Conservation (phyloP, 2,797 vertebrate species). For the Acanthurus leucopareius region DNA sequence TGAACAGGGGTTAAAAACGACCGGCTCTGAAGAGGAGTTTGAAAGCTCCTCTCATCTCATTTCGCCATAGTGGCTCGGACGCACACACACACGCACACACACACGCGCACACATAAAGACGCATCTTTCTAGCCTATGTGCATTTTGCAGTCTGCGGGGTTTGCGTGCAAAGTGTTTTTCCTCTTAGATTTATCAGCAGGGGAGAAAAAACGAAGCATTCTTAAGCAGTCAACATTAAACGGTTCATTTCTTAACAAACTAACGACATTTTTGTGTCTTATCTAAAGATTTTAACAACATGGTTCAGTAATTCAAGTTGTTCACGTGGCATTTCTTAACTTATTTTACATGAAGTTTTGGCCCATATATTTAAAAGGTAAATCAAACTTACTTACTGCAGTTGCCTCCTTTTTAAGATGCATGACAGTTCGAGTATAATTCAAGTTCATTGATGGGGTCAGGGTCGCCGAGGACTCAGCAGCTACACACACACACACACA, state of each 20-base stretch:
- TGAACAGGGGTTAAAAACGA: slow-evolving; percentile 69
- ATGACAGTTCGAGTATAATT: slow-evolving; percentile 10
- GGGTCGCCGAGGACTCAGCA: slow-evolving; percentile 47
- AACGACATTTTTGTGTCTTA: too few species aligned
- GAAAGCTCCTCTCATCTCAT: slow-evolving; percentile 70
- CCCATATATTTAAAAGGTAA: too few species aligned
- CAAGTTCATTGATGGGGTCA: slow-evolving; percentile 58
- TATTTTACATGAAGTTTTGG: too few species aligned
- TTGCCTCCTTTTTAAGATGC: too few species aligned
- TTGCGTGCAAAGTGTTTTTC: slow-evolving; percentile 14
- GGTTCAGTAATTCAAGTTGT: too few species aligned
- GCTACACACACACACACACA: background rate
- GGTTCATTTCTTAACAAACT: background rate
- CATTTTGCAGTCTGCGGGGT: background rate
- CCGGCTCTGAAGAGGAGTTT: slow-evolving; percentile 66
- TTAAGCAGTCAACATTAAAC: background rate
- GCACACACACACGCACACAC: background rate
- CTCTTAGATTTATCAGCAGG: slow-evolving; percentile 14
- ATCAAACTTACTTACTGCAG: too few species aligned
- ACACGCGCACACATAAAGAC: background rate
- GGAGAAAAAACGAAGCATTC: slow-evolving; percentile 5
- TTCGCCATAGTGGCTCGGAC: slow-evolving; percentile 20
- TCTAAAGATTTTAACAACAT: too few species aligned
- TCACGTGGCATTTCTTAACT: too few species aligned
- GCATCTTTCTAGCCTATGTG: background rate